Base-by-base conservation (phyloP, 2,797 vertebrate genomes). In the Zenarchopterus dispar region DNA sequence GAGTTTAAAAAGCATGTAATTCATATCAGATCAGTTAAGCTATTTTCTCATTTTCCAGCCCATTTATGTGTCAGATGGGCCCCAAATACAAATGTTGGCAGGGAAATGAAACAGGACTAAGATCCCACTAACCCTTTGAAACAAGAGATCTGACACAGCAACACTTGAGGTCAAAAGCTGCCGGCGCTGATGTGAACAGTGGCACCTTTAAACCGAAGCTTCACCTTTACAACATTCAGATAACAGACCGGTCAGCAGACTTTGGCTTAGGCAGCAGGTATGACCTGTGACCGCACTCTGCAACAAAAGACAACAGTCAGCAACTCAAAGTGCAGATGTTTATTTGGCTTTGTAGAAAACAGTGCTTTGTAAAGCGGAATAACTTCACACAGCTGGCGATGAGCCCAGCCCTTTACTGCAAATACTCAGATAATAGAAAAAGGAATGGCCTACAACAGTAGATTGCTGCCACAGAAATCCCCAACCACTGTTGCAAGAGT, bases 161-260 rank as follows among this genome's bases (percentile, higher is more conserved):
- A 8, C 53, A 52, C 70, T 75, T 52, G 33, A 65, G 60, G 55
- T 58, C 10, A 48, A n/a, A 51, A 19, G 19, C 28, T 42, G 22
- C 22, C 19, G n/a, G n/a, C 22, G 36, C 50, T 36, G 39, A 44
- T 22, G 26, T 50, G 6, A 56, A 47, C 8, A 39, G 13, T 46
- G 6, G 17, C 11, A 41, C 28, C 17, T 46, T 41, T 47, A 28
- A 28, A 28, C 47, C 39, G n/a, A 19, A 44, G 2, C 24, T 2
- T 24, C 24, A 5, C 42, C 6, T 44, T 9, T 52, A 19, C 42
- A 33, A 9, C n/a, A 41, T 7, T 5, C 23, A 60, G 16, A 41
- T 17, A 48, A 47, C 11, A 24, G 15, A 1, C 0, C 0, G 1
- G 18, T 19, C 23, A 22, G 28, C 23, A 53, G 4, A 47, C 21